Evolutionary conservation across 2,888 invertebrate genomes (phyloP).

Genomic region (Melinaea marsaeus): DNA sequence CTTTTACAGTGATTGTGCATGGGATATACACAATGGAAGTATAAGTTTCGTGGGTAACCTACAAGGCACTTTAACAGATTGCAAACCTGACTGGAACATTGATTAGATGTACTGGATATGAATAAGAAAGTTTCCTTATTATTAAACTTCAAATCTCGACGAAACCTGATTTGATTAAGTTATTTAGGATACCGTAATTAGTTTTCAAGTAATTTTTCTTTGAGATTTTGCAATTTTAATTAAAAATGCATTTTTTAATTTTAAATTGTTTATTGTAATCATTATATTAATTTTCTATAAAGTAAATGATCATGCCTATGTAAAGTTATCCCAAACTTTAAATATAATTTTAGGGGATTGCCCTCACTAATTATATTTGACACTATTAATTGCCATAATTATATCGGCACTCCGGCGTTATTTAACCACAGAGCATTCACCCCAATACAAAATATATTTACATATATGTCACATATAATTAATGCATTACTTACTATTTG

Average conservation of each 20-base stretch:
- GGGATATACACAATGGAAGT: conserved; percentile 24
- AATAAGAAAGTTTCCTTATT: not conserved
- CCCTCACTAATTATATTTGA: conserved; percentile 1
- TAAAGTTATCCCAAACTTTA: too few relatives aligned
- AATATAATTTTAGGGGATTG: not conserved
- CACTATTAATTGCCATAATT: not conserved
- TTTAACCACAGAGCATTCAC: conserved; percentile 11
- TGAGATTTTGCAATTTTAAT: too few relatives aligned
- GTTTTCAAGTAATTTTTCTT: too few relatives aligned
- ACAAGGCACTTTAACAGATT: conserved; percentile 50
- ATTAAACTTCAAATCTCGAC: too few relatives aligned
- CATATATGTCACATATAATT: conserved; percentile 11
- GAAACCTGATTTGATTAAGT: not conserved
- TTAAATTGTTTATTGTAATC: too few relatives aligned
- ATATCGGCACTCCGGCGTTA: not conserved
- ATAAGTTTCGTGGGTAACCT: conserved; percentile 36
- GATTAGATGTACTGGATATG: conserved; percentile 25
- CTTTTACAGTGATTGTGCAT: conserved; percentile 22
- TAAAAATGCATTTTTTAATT: too few relatives aligned
- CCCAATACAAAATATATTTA: conserved; percentile 8
- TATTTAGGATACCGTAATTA: too few relatives aligned
- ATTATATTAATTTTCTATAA: too few relatives aligned
- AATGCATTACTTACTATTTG: conserved; percentile 30
- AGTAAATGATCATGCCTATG: too few relatives aligned
- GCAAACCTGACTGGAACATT: conserved; percentile 42